phyloP scores from a whole-genome alignment of 2,888 invertebrate species.

The Sinohyriopsis cumingii region DNA sequence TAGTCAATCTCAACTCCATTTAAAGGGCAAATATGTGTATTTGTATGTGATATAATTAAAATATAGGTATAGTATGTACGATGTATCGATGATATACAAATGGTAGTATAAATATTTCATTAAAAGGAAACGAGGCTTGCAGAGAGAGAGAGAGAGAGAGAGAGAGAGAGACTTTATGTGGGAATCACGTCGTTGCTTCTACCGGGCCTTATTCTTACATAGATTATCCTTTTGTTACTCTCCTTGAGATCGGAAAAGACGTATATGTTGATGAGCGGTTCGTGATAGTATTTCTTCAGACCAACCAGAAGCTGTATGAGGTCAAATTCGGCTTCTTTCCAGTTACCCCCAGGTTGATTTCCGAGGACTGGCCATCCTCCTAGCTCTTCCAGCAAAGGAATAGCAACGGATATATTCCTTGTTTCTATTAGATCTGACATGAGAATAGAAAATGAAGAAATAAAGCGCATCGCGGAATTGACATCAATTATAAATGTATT shows the following conservation, averaged over 20 bases:
- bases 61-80: too few relatives aligned
- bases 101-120: too few relatives aligned
- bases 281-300: constrained; percentile 81
- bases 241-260: constrained; percentile 93
- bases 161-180: too few relatives aligned
- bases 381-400: constrained; percentile 77
- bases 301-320: constrained; percentile 75
- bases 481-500: not conserved
- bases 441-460: not conserved
- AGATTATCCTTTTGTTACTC: constrained; percentile 88
- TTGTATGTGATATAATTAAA: too few relatives aligned
- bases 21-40: too few relatives aligned
- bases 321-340: constrained; percentile 77
- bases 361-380: constrained; percentile 87
- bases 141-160: too few relatives aligned
- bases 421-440: constrained; percentile 79
- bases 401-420: constrained; percentile 74
- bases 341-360: constrained; percentile 67
- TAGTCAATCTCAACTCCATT: too few relatives aligned
- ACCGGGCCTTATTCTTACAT: constrained; percentile 75
- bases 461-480: not conserved
- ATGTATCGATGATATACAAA: too few relatives aligned
- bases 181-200: too few relatives aligned
- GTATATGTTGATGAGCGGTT: constrained; percentile 52
- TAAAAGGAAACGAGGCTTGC: too few relatives aligned